These are phyloP conservation scores for Coptodon bakossiorum DNA, from an alignment of 2,113 vertebrate species.

Conservation along the genomic window DNA sequence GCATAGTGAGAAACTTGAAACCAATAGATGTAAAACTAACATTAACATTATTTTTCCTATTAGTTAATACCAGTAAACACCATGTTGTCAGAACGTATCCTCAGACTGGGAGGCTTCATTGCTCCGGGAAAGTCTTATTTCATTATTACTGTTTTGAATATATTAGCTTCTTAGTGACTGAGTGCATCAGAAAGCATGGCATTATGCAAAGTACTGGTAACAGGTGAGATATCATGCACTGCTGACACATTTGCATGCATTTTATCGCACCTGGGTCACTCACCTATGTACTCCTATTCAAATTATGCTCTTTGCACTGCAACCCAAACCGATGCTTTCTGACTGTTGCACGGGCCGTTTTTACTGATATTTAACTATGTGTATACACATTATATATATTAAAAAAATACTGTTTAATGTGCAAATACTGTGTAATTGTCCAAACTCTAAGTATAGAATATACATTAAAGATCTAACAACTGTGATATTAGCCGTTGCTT, in stretches of 20 bases:
- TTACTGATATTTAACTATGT: background rate
- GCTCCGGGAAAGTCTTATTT: background rate
- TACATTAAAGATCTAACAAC: background rate
- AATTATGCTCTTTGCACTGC: background rate
- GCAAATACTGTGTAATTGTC: background rate
- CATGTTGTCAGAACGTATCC: background rate
- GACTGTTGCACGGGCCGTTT: background rate
- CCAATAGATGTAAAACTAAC: background rate
- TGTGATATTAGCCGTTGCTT: background rate
- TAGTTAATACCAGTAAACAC: background rate
- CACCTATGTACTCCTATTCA: background rate
- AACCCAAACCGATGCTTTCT: background rate
- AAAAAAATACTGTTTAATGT: background rate
- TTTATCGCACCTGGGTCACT: background rate
- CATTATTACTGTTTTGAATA: background rate
- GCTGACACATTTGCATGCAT: background rate
- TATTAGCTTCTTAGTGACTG: background rate
- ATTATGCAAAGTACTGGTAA: background rate
- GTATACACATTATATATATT: background rate
- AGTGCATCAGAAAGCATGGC: fast-evolving
- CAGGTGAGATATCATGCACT: background rate
- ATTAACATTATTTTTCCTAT: background rate
- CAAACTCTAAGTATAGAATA: background rate
- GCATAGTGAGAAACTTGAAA: background rate
- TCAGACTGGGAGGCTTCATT: background rate